These are phyloP conservation scores for Melangyna quadrimaculata DNA, from an alignment of 2,888 invertebrate species.

Conservation along the genomic window DNA sequence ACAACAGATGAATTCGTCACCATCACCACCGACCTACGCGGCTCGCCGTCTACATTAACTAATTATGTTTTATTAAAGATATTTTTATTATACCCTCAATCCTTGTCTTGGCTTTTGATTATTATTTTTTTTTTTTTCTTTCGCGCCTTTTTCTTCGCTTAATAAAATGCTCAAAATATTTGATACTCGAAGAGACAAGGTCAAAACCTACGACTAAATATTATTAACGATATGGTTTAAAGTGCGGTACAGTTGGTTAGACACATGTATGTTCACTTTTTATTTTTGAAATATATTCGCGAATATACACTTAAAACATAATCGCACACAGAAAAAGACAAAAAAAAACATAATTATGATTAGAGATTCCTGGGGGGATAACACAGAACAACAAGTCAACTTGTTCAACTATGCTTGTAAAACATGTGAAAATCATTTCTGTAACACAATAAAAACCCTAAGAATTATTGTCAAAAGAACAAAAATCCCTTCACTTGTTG, in stretches of 20 bases:
- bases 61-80: slow-evolving; percentile 46
- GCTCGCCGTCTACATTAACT: slow-evolving; percentile 35
- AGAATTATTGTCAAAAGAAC: too few species aligned
- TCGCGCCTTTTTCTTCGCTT: slow-evolving; percentile 5
- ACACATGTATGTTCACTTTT: neutral
- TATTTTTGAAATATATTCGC: too few species aligned
- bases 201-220: neutral
- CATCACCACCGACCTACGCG: neutral
- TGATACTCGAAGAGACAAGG: neutral
- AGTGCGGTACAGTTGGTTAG: neutral
- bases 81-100: slow-evolving; percentile 22
- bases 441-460: too few species aligned
- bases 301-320: too few species aligned
- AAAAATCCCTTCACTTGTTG: too few species aligned
- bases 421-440: too few species aligned
- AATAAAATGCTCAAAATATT: neutral
- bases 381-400: too few species aligned
- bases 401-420: too few species aligned
- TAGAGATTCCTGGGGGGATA: too few species aligned
- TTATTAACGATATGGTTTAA: neutral
- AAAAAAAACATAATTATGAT: too few species aligned
- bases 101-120: neutral
- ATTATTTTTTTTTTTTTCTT: neutral
- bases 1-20: neutral
- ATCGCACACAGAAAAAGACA: too few species aligned